A percentile compares a stretch with the other conserved stretches of the same genome.
phyloP scores from a whole-genome alignment of 2,888 invertebrate genomes.

The Brachylomia viminalis region DNA sequence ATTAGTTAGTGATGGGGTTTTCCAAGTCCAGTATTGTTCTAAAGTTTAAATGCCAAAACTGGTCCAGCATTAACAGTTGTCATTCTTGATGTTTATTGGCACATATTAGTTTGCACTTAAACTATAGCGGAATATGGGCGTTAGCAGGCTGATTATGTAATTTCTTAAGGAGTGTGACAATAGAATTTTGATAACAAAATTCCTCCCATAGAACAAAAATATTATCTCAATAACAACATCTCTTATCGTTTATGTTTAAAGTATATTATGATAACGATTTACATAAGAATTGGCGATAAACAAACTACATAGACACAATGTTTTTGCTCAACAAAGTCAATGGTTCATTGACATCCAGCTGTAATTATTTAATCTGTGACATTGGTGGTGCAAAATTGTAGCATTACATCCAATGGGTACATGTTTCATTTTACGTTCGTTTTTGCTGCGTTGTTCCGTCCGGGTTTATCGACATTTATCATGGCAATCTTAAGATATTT shows the following conservation, averaged over 20 bases:
- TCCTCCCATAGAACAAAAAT: slow-evolving; percentile 16
- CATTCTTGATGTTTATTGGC: neutral
- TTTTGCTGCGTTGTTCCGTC: slow-evolving; percentile 24
- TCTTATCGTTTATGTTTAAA: slow-evolving; percentile 58
- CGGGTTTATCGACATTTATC: slow-evolving; percentile 50
- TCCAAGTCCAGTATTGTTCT: neutral
- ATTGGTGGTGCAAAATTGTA: slow-evolving; percentile 60
- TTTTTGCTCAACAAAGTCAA: slow-evolving; percentile 72
- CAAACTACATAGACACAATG: slow-evolving; percentile 62
- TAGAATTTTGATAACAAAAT: neutral
- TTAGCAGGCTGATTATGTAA: neutral
- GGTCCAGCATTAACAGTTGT: neutral
- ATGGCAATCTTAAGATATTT: slow-evolving; percentile 52
- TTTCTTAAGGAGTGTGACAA: neutral
- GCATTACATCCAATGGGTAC: slow-evolving; percentile 22
- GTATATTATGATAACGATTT: slow-evolving; percentile 67
- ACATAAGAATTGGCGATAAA: slow-evolving; percentile 75
- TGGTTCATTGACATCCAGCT: slow-evolving; percentile 70
- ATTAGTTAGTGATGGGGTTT: neutral
- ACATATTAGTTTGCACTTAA: neutral
- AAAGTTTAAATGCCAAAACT: neutral
- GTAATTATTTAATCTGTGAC: slow-evolving; percentile 68
- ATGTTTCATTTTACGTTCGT: slow-evolving; percentile 11
- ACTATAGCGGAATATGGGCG: neutral
- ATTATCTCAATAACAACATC: slow-evolving; percentile 44